A percentile compares a stretch with the other conserved stretches of the same genome.
These are phyloP conservation scores for Brachyalestes nurse DNA, from an alignment of 2,797 vertebrate species.

Conservation along the genomic window DNA sequence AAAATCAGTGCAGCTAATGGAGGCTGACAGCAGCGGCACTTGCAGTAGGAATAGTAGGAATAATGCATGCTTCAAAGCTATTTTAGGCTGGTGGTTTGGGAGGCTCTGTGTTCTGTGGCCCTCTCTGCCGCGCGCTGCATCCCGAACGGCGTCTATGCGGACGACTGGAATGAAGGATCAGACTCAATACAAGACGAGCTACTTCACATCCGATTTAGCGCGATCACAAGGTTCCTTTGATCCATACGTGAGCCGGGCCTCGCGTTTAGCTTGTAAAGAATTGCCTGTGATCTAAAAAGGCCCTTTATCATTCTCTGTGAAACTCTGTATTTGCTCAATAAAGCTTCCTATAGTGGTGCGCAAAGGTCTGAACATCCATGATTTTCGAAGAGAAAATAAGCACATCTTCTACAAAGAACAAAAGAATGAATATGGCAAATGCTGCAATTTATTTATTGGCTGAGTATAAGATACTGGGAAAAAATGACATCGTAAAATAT, in stretches of 20 bases:
- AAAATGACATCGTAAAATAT: too few relatives aligned
- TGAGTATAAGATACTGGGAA: too few relatives aligned
- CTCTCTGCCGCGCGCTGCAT: constrained; percentile 64
- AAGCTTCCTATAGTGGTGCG: not conserved
- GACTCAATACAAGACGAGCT: not conserved
- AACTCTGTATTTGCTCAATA: not conserved
- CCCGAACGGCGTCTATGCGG: not conserved
- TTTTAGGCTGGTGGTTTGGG: constrained; percentile 66
- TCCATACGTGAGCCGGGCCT: not conserved
- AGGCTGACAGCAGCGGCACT: constrained; percentile 62
- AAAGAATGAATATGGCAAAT: too few relatives aligned
- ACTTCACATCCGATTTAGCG: not conserved
- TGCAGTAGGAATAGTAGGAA: constrained; percentile 70
- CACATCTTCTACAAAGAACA: too few relatives aligned
- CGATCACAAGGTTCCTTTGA: not conserved
- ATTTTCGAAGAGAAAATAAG: too few relatives aligned
- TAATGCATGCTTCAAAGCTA: constrained; percentile 77
- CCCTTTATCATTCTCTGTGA: constrained; percentile 1
- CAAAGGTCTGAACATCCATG: too few relatives aligned
- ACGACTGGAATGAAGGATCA: not conserved
- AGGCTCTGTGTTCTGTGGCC: constrained; percentile 69
- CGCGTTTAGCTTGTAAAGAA: not conserved
- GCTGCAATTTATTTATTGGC: too few relatives aligned
- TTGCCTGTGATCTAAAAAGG: constrained; percentile 5
- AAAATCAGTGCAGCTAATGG: constrained; percentile 58